Evolutionary conservation across 1,140 invertebrate species (phyloP).

Genomic region (Pemphigus obesinymphae): DNA sequence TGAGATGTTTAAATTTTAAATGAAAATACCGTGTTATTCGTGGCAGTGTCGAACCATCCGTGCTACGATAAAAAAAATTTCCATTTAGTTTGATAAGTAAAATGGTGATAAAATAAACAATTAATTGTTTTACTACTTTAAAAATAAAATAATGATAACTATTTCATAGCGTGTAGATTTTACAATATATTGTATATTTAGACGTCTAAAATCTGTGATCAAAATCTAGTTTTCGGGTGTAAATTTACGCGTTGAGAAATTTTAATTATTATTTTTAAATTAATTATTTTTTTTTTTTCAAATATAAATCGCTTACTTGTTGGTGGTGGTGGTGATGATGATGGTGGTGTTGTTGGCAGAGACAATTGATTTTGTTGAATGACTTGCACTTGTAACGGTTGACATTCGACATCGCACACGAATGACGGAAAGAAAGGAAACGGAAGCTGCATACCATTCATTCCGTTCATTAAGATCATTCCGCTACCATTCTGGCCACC

Average conservation of each 20-base stretch:
- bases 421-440: constrained; percentile 24
- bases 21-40: too few species aligned
- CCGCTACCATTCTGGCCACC: background rate
- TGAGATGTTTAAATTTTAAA: too few species aligned
- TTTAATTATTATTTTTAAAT: background rate
- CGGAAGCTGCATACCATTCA: constrained; percentile 11
- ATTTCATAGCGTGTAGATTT: too few species aligned
- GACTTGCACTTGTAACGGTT: background rate
- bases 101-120: too few species aligned
- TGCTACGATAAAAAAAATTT: too few species aligned
- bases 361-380: background rate
- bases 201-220: background rate
- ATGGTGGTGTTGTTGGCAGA: background rate
- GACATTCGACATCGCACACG: background rate
- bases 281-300: too few species aligned
- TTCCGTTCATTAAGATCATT: background rate
- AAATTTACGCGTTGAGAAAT: too few species aligned
- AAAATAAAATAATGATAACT: too few species aligned
- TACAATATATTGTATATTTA: background rate
- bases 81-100: too few species aligned
- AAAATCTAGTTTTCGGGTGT: background rate
- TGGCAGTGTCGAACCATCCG: too few species aligned
- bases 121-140: too few species aligned
- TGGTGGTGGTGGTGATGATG: background rate
- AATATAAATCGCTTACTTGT: background rate